Evolutionary conservation across 1,140 invertebrate genomes (phyloP), one percentile per base, ranked within the genome.

Genomic region (Caenorhabditis tropicalis): DNA sequence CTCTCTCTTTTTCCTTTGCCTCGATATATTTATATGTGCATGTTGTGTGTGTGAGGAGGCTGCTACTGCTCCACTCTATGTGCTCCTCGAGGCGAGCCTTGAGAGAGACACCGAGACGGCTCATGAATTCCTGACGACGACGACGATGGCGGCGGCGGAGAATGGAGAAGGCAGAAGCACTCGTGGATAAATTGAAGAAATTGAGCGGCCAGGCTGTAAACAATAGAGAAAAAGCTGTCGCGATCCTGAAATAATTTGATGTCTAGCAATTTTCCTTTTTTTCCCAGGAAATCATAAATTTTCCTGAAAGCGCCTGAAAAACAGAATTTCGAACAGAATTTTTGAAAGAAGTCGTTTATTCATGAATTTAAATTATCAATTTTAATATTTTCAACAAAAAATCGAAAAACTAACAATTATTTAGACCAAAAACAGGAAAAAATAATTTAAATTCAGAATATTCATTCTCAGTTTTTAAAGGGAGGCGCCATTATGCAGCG

Each of bases 41-140:
- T 74, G 65, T 74, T 46, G 33, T 39, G 36, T n/a, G n/a, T n/a
- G n/a, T n/a, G 65, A 65, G 58, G 58, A 29, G 33, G 36, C 65
- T 74, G 65, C 65, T 74, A 15, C 43, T 24, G 53, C 53, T 74
- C 27, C 36, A 43, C 10, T 43, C 36, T 43, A 36, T 65, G 19
- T 65, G 31, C 58, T 65, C 58, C 2, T 51, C 53, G 24, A 74
- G 3, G 29, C 33, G 65, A 74, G 65, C 36, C 24, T n/a, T 9
- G 31, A n/a, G 36, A 16, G 65, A 74, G 65, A 74, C 65, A 74
- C 65, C 36, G 65, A 43, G 65, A 43, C 33, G 65, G 65, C 65
- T 74, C 65, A 74, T 43, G 65, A 74, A 74, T 74, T 74, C 65
- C 65, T 74, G 65, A 74, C 65, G 65, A 51, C 79, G 79, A 53